Percentiles rank a stretch among this genome's conserved stretches.
phyloP scores from a whole-genome alignment of 1,140 invertebrate species.

The Parapsyche elsis region DNA sequence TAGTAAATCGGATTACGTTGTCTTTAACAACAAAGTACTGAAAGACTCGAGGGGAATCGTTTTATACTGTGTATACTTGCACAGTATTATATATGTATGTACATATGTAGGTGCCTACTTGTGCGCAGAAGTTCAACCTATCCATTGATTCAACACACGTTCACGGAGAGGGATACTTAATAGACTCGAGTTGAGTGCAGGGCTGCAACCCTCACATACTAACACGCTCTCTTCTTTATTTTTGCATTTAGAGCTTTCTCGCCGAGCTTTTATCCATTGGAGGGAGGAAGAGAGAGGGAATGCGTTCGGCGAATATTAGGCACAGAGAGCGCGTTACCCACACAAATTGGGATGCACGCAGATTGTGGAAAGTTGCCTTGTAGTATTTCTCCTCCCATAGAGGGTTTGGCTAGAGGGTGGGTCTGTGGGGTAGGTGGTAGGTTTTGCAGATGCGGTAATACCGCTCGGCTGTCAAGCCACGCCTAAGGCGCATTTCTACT shows the following conservation, averaged over 20 bases:
- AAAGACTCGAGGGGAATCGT: too few species aligned
- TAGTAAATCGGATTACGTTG: too few species aligned
- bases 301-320: not conserved
- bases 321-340: not conserved
- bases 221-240: too few species aligned
- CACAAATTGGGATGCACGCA: conserved; percentile 24
- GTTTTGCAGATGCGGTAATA: conserved; percentile 26
- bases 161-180: not conserved
- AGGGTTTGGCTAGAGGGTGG: not conserved
- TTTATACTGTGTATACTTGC: too few species aligned
- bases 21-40: too few species aligned
- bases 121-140: not conserved
- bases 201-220: not conserved
- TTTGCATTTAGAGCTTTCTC: too few species aligned
- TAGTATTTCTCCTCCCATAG: conserved; percentile 1
- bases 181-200: conserved; percentile 12
- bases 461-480: not conserved
- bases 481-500: conserved; percentile 31
- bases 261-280: too few species aligned
- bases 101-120: not conserved
- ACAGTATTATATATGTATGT: too few species aligned
- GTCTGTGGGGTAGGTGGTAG: not conserved
- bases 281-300: too few species aligned
- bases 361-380: conserved; percentile 4
- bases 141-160: conserved; percentile 22